phyloP scores from a whole-genome alignment of 92 coral and sea anemone genomes.

The Epizoanthus fatuus region DNA sequence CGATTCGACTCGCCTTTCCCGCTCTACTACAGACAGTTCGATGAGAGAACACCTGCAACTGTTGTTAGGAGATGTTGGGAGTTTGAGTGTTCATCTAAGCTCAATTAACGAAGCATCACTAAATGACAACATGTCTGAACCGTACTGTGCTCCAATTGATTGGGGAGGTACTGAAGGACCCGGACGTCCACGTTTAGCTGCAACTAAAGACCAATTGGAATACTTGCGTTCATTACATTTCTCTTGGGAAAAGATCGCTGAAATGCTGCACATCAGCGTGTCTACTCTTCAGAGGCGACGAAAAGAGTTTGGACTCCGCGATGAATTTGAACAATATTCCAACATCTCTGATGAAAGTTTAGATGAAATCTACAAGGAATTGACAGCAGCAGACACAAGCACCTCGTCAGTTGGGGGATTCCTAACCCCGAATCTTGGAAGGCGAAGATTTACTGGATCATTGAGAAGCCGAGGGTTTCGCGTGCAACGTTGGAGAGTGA shows the following conservation, averaged over 20 bases:
- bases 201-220: slow-evolving; percentile 63
- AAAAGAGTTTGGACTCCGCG: slow-evolving; percentile 48
- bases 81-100: too few relatives aligned
- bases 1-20: too few relatives aligned
- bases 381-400: slow-evolving; percentile 54
- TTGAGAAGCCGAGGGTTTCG: slow-evolving; percentile 61
- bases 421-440: slow-evolving; percentile 75
- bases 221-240: slow-evolving; percentile 66
- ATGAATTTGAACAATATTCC: slow-evolving; percentile 51
- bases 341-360: slow-evolving; percentile 68
- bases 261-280: slow-evolving; percentile 64
- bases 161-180: slow-evolving; percentile 53
- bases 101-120: too few relatives aligned
- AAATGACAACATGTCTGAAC: too few relatives aligned
- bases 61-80: too few relatives aligned
- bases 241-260: slow-evolving; percentile 71
- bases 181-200: slow-evolving; percentile 47
- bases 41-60: too few relatives aligned
- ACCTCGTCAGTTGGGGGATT: slow-evolving; percentile 44
- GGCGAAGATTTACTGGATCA: slow-evolving; percentile 75
- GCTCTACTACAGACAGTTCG: too few relatives aligned
- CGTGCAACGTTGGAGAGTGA: slow-evolving; percentile 75
- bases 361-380: slow-evolving; percentile 58
- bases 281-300: slow-evolving; percentile 55
- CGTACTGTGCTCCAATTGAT: too few relatives aligned